Conservation (phyloP, 2,797 vertebrate genomes). For the Tragopan temminckii region DNA sequence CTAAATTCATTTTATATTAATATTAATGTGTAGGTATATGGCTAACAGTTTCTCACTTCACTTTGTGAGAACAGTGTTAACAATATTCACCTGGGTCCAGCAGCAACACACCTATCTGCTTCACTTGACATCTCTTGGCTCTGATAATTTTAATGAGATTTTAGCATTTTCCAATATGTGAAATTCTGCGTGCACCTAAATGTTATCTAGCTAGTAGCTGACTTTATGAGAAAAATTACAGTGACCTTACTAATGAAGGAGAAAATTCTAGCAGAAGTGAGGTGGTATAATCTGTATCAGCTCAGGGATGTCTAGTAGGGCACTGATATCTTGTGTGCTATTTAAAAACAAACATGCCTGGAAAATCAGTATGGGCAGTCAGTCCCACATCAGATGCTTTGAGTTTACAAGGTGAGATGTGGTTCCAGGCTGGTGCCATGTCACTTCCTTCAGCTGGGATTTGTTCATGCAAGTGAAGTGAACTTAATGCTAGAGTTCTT, state of each 20-base stretch:
- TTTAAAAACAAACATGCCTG: neutral
- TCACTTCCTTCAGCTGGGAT: neutral
- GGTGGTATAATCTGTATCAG: neutral
- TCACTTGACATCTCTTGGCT: neutral
- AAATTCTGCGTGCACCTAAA: neutral
- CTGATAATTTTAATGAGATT: conserved; percentile 33
- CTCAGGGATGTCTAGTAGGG: neutral
- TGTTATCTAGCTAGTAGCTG: neutral
- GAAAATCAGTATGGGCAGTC: neutral
- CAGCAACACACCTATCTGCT: neutral
- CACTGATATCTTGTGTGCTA: neutral
- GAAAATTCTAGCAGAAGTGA: neutral
- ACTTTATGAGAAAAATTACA: neutral
- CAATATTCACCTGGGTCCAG: neutral
- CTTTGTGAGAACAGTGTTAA: neutral
- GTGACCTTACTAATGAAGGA: neutral
- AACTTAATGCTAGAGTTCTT: neutral
- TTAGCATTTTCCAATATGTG: neutral
- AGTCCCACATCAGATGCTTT: neutral
- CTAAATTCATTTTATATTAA: neutral
- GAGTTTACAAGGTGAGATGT: neutral
- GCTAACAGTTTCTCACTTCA: neutral
- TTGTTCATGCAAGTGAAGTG: neutral
- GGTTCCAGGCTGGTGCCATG: neutral
- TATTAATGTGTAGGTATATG: neutral